Evolutionary conservation across 2,113 vertebrate species (phyloP), one percentile per base, ranked within the genome.

Genomic region (Cephalopterus ornatus): DNA sequence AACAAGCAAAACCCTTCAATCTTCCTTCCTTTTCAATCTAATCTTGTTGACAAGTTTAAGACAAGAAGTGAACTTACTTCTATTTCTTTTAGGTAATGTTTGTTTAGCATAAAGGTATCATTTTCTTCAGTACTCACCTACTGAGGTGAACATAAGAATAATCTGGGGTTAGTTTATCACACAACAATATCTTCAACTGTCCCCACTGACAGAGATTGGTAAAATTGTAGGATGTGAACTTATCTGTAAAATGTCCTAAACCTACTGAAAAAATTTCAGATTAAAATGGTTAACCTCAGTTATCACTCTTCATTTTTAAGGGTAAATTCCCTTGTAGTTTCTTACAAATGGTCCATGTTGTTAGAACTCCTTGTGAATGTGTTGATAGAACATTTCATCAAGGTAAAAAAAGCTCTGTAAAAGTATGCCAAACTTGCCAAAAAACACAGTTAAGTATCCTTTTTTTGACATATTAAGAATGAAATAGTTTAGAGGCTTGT

Each of bases 121-220:
- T 74, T 62, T 80, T 67, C 16, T 58, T 74, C 63, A 66, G 8
- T 28, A 41, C 18, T 75, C 13, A 33, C 11, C 8, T 55, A 12
- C 26, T 35, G 44, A 81, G 12, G 12, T 35, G 18, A 82, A 32
- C 8, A 21, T 24, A 26, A 33, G n/a, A 37, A 39, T 85, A 62
- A 47, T n/a, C 41, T 61, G 49, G 87, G 14, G 19, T 42, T 52
- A 9, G 4, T 55, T 16, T 58, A 20, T 14, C 23, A 24, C 0
- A 1, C 11, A 56, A 18, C 30, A 19, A 8, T 24, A n/a, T 30
- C 41, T 85, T 79, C 32, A 83, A 2, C 8, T 62, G 26, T 35
- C 4, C 11, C 10, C 10, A 52, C 28, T 35, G 44, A 61, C 7
- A 75, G 28, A 1, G 2, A 27, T 2, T 0, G 0, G 16, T 37